Base-by-base conservation (phyloP, 2,797 vertebrate genomes). In the Accipiter superciliosus region DNA sequence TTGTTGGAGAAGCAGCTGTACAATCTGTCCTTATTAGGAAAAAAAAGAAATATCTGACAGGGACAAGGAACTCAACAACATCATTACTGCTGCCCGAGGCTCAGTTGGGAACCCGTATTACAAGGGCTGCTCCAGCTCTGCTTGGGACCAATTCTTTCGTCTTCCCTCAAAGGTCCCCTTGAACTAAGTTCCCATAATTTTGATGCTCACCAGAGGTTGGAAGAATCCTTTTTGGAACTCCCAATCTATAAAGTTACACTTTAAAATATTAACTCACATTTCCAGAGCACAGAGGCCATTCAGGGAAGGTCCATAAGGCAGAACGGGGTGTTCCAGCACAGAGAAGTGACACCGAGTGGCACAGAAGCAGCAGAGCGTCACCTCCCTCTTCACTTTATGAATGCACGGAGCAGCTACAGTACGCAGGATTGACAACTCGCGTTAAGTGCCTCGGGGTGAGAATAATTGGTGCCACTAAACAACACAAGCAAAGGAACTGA, bases 81-180 rank as follows among this genome's bases (percentile, higher is more conserved):
- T 66, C 24, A n/a, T 50, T 77, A 58, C 14, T 89, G 87, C 45
- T 94, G 89, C 78, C 74, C 1, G 2, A 57, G 78, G 81, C 66
- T 92, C 35, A 61, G 82, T 65, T 83, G 42, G 62, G 45, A 92
- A 84, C 45, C n/a, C 10, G 1, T 47, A 58, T 47, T 66, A 62
- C 42, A 93, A 67, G 61, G 19, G 39, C 31, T 72, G 53, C n/a
- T 85, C 52, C 42, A 85, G 47, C 42, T 87, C 62, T 87, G 59
- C 77, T 59, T 88, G 72, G 44, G 47, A 90, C 33, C 61, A 58
- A 10, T 86, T 92, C 86, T 91, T 73, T 72, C 79, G 52, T 77
- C 42, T 95, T 76, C 16, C 29, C 50, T 62, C 76, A 88, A 52
- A 83, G 10, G 29, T 59, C 42, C 35, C 33, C 31, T 73, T 66